These are phyloP conservation scores for Lasioglossum oenotherae DNA, from an alignment of 2,888 invertebrate genomes.

Conservation along the genomic window DNA sequence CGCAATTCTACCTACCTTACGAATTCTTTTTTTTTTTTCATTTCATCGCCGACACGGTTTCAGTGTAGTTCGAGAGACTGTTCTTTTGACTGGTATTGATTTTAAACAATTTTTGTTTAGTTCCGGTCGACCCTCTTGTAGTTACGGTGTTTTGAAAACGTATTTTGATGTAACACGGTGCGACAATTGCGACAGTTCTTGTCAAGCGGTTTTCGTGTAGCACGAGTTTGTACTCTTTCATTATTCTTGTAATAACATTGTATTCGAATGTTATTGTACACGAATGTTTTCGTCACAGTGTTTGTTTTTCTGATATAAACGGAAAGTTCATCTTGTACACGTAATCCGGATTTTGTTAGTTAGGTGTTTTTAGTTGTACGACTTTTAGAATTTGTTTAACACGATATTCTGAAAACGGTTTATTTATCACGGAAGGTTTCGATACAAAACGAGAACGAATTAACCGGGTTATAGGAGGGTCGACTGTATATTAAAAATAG, in stretches of 20 bases:
- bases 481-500: too few relatives aligned
- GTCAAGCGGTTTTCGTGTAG: not conserved
- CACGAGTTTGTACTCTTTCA: not conserved
- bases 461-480: too few relatives aligned
- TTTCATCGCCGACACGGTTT: not conserved
- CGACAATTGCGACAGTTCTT: too few relatives aligned
- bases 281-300: not conserved
- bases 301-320: not conserved
- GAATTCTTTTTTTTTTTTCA: not conserved
- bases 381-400: too few relatives aligned
- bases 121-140: not conserved
- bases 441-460: too few relatives aligned
- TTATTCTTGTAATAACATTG: not conserved
- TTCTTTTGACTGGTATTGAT: not conserved
- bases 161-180: too few relatives aligned
- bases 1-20: too few relatives aligned
- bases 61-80: not conserved
- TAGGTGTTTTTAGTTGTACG: too few relatives aligned
- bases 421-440: too few relatives aligned
- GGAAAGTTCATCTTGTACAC: not conserved
- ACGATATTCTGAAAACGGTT: too few relatives aligned
- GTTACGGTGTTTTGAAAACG: not conserved
- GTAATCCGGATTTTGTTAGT: not conserved
- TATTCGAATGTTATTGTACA: too few relatives aligned
- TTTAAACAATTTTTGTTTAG: not conserved